A percentile compares a stretch with the other conserved stretches of the same genome.
phyloP scores from a whole-genome alignment of 1,140 invertebrate species.

The Drosophila varians region DNA sequence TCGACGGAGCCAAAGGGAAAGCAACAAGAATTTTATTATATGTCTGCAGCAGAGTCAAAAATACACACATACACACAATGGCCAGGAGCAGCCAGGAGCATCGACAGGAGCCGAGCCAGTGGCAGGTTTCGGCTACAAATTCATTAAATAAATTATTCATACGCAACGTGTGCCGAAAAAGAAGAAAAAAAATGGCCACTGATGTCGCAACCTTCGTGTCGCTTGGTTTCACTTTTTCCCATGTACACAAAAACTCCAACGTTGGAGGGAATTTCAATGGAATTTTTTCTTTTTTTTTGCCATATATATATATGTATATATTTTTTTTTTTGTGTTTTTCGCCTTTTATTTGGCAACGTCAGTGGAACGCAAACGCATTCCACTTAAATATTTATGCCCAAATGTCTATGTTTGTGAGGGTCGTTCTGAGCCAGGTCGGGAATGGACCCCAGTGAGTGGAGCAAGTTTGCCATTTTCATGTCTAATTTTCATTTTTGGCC shows the following conservation, averaged over 20 bases:
- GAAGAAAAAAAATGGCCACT: conserved; percentile 62
- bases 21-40: conserved; percentile 68
- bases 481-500: conserved; percentile 45
- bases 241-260: conserved; percentile 13
- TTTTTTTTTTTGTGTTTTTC: conserved; percentile 49
- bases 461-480: conserved; percentile 16
- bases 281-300: conserved; percentile 61
- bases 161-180: conserved; percentile 70
- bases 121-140: conserved; percentile 64
- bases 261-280: conserved; percentile 54
- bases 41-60: conserved; percentile 65
- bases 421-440: neutral
- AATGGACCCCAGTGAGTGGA: neutral
- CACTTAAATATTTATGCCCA: conserved; percentile 80
- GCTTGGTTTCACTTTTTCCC: conserved; percentile 69
- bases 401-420: conserved; percentile 78
- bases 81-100: conserved; percentile 7
- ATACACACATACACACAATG: conserved; percentile 38
- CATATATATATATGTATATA: too few relatives aligned
- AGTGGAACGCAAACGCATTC: conserved; percentile 82
- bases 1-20: conserved; percentile 72
- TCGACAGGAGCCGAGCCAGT: conserved; percentile 21
- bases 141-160: conserved; percentile 84
- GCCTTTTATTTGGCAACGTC: conserved; percentile 68
- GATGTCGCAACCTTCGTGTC: conserved; percentile 39